Evolutionary conservation across 2,888 invertebrate genomes (phyloP).

Genomic region (Calliopum simillimum): DNA sequence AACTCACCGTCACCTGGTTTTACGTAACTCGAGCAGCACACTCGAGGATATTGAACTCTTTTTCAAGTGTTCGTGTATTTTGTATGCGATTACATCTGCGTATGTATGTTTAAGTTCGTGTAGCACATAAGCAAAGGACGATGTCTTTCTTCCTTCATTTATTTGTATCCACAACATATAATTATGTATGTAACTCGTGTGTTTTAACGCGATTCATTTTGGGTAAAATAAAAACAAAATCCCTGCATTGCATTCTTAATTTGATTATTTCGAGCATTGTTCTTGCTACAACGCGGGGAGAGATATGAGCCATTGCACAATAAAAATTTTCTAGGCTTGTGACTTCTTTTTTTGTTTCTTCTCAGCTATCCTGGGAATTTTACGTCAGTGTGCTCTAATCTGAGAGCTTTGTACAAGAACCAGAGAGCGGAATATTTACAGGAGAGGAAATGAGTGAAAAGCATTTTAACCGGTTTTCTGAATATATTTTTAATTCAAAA

Average conservation of each 20-base stretch:
- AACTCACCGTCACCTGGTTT: conserved; percentile 31
- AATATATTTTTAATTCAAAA: too few species aligned
- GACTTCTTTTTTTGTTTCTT: not conserved
- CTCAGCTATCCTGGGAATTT: conserved; percentile 24
- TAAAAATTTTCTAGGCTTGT: conserved; percentile 4
- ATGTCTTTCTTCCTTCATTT: conserved; percentile 16
- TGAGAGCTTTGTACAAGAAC: too few species aligned
- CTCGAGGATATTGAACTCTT: conserved; percentile 36
- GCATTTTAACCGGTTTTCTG: too few species aligned
- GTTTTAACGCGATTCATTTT: not conserved
- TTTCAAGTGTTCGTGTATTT: conserved; percentile 13
- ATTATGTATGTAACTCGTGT: not conserved
- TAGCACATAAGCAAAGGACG: conserved; percentile 27
- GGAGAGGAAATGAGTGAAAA: too few species aligned
- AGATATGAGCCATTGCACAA: conserved; percentile 12
- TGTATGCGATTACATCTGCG: not conserved
- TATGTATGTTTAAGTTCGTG: conserved; percentile 7
- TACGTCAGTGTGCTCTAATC: not conserved
- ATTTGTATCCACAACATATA: not conserved
- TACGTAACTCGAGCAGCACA: conserved; percentile 27
- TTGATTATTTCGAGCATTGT: not conserved
- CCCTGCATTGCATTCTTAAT: too few species aligned
- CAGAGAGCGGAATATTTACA: too few species aligned
- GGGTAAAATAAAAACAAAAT: not conserved
- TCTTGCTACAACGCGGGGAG: conserved; percentile 6